Evolutionary conservation across 2,113 vertebrate genomes (phyloP).

Genomic region (Dicaeum eximium): DNA sequence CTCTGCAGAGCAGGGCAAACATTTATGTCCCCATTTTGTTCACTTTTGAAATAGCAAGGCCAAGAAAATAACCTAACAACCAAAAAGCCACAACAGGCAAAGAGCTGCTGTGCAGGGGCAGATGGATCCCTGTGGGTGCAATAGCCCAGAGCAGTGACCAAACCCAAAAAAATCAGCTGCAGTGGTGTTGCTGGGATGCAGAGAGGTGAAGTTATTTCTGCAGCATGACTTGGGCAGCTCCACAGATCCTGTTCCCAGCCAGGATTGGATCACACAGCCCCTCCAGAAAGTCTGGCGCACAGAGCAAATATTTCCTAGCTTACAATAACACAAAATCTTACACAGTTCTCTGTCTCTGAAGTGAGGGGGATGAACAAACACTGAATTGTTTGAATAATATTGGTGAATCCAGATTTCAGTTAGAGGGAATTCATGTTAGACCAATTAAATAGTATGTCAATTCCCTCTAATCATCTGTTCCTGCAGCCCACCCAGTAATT

Average conservation of each 20-base stretch:
- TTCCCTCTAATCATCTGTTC: constrained; percentile 37
- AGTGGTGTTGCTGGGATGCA: background rate
- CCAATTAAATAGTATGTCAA: constrained; percentile 50
- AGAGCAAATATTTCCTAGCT: background rate
- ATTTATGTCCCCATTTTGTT: background rate
- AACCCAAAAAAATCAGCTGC: background rate
- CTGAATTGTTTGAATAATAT: constrained; percentile 12
- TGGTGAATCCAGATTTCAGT: constrained; percentile 17
- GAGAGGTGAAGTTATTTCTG: background rate
- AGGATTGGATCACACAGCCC: background rate
- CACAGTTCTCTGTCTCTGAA: background rate
- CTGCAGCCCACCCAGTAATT: constrained; percentile 13
- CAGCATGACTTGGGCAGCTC: background rate
- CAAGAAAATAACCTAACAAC: background rate
- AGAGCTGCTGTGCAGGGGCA: background rate
- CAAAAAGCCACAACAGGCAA: background rate
- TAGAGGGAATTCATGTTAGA: constrained; percentile 29
- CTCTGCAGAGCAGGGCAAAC: background rate
- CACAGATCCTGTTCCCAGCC: background rate
- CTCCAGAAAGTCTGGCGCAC: background rate
- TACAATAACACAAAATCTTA: background rate
- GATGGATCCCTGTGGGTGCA: background rate
- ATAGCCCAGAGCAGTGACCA: background rate
- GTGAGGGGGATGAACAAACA: background rate
- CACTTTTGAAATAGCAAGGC: background rate